Percentiles rank a stretch among this genome's conserved stretches.
Conservation (phyloP, 1,140 invertebrate species). For the Drosophila ogumai region DNA sequence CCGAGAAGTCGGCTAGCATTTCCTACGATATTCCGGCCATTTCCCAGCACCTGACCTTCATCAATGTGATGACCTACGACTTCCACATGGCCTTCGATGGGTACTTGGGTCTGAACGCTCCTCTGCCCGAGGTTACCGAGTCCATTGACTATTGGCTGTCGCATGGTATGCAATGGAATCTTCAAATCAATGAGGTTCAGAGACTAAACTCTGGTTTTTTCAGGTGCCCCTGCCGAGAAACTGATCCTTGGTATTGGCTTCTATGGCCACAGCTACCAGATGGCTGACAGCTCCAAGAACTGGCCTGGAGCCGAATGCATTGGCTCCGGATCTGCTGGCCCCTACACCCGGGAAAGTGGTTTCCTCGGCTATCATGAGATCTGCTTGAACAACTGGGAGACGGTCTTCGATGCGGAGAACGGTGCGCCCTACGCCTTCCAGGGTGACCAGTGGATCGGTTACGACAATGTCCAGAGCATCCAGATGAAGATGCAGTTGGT, state of each 20-base stretch:
- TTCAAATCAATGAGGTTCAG: constrained; percentile 11
- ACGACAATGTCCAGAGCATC: constrained; percentile 82
- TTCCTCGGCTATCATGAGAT: constrained; percentile 92
- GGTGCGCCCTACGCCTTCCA: constrained; percentile 73
- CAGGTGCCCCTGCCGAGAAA: constrained; percentile 85
- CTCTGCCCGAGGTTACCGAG: constrained; percentile 85
- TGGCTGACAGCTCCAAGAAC: constrained; percentile 85
- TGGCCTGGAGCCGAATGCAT: constrained; percentile 86
- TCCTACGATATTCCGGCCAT: constrained; percentile 87
- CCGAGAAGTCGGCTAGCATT: constrained; percentile 84
- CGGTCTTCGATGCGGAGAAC: constrained; percentile 48
- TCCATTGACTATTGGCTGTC: constrained; percentile 77
- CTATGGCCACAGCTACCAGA: constrained; percentile 89
- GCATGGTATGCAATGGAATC: constrained; percentile 8
- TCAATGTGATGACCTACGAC: constrained; percentile 91
- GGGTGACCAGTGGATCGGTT: constrained; percentile 85
- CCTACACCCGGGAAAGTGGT: constrained; percentile 89
- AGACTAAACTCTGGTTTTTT: constrained; percentile 71
- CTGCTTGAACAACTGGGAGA: constrained; percentile 66
- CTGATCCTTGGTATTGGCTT: constrained; percentile 89
- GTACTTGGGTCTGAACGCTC: constrained; percentile 87
- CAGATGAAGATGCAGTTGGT: constrained; percentile 80
- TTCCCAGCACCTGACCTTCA: constrained; percentile 87
- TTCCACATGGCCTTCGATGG: constrained; percentile 86
- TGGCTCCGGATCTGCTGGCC: constrained; percentile 87